These are phyloP conservation scores for Eubasilissa regina DNA, from an alignment of 1,140 invertebrate species.

Conservation along the genomic window DNA sequence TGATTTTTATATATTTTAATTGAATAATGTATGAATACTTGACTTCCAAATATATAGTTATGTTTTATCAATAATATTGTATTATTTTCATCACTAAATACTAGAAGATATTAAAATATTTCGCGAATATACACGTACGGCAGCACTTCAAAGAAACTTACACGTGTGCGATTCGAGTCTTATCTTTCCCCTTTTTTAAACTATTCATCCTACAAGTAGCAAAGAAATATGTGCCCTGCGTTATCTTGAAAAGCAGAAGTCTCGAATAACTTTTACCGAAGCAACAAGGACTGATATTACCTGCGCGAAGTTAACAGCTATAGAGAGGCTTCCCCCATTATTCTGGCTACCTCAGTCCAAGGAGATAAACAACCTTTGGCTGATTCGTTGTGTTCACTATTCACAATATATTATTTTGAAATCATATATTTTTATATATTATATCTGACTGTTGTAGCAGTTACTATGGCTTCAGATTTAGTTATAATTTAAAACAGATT, in stretches of 20 bases:
- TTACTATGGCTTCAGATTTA: too few species aligned
- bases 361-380: slow-evolving; percentile 21
- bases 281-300: slow-evolving; percentile 11
- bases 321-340: slow-evolving; percentile 10
- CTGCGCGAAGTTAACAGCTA: slow-evolving; percentile 2
- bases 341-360: not conserved
- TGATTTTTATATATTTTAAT: too few species aligned
- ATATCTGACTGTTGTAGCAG: too few species aligned
- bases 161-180: slow-evolving; percentile 33
- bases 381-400: not conserved
- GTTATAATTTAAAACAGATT: too few species aligned
- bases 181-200: slow-evolving; percentile 26
- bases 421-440: too few species aligned
- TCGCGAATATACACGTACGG: too few species aligned
- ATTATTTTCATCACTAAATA: too few species aligned
- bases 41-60: too few species aligned
- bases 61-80: too few species aligned
- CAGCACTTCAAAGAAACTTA: not conserved
- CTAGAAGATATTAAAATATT: too few species aligned
- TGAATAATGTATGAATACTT: too few species aligned
- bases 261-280: not conserved
- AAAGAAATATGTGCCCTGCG: slow-evolving; percentile 16
- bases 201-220: not conserved
- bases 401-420: too few species aligned
- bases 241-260: not conserved